These are phyloP conservation scores for Poliocrania exsul DNA, from an alignment of 2,797 vertebrate species.

Conservation along the genomic window DNA sequence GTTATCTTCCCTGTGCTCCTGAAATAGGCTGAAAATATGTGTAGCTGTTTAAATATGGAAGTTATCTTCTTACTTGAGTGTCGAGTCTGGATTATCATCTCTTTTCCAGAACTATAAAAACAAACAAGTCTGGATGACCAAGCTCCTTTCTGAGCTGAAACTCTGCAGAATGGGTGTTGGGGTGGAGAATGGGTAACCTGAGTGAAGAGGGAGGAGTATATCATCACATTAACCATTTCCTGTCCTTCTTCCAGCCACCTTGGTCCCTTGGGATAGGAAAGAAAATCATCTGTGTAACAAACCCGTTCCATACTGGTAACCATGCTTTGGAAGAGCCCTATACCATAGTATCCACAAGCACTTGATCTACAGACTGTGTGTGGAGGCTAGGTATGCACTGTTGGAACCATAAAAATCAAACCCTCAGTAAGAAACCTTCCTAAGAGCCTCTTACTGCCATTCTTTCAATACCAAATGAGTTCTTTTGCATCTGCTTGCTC, in stretches of 20 bases:
- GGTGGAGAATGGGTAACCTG: background rate
- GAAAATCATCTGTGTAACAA: background rate
- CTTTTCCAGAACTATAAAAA: background rate
- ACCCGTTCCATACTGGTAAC: background rate
- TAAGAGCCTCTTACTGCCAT: background rate
- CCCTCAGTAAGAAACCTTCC: background rate
- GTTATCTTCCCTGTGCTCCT: conserved; percentile 41
- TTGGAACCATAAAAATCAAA: background rate
- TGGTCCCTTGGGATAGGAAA: background rate
- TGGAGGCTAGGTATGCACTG: background rate
- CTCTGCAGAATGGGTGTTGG: background rate
- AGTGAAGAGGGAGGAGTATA: background rate
- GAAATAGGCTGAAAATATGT: conserved; percentile 49
- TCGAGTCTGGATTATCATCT: conserved; percentile 8
- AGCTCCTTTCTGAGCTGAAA: background rate
- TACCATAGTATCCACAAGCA: background rate
- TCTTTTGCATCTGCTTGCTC: background rate
- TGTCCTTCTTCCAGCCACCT: background rate
- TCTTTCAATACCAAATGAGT: background rate
- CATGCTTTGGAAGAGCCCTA: background rate
- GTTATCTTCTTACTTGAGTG: background rate
- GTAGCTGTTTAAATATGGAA: conserved; percentile 42
- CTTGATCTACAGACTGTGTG: background rate
- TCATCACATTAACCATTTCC: background rate
- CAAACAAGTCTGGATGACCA: background rate